Evolutionary conservation across 2,797 vertebrate genomes (phyloP), one percentile per base, ranked within the genome.

Genomic region (Xiphorhynchus erythropygius): DNA sequence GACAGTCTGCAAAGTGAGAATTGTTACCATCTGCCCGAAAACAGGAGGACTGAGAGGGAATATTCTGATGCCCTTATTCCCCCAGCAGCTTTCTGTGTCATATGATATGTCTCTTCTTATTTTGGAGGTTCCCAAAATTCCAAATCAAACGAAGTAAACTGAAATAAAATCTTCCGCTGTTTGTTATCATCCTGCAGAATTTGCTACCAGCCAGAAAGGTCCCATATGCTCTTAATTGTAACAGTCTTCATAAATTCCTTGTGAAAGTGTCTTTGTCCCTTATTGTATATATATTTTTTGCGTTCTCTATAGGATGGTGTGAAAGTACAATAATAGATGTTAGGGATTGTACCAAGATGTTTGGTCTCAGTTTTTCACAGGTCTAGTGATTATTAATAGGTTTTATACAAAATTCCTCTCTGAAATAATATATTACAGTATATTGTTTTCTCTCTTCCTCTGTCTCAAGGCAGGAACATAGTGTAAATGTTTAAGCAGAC

Each of bases 281-380:
- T 96, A 94, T 82, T 67, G 16, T 71, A 44, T 73, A 49, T 93
- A 17, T 95, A 90, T 96, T 97, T 97, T 97, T 98, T 98, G 96
- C 95, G 0, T 88, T 96, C 97, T 94, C 84, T 88, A 96, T 87
- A 80, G 74, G 53, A 94, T 80, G 77, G 63, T 96, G 95, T 87
- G 91, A 95, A 97, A 94, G 92, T 86, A 56, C 53, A 92, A 78
- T 90, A 96, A 87, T 81, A 93, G 91, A 93, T 64, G 84, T 84
- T 63, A 89, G 50, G 71, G 60, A 62, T 80, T 53, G 30, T 87
- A 93, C 89, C 96, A 92, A 92, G 93, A 67, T 53, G 42, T 71
- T 88, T 84, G 33, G 49, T 95, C 96, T 94, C 5, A 5, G 30
- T 47, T 87, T 69, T 15, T 94, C 90, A 73, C 86, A 91, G 85